Evolutionary conservation across 2,113 vertebrate genomes (phyloP), one percentile per base, ranked within the genome.

Genomic region (Danionella cerebrum): DNA sequence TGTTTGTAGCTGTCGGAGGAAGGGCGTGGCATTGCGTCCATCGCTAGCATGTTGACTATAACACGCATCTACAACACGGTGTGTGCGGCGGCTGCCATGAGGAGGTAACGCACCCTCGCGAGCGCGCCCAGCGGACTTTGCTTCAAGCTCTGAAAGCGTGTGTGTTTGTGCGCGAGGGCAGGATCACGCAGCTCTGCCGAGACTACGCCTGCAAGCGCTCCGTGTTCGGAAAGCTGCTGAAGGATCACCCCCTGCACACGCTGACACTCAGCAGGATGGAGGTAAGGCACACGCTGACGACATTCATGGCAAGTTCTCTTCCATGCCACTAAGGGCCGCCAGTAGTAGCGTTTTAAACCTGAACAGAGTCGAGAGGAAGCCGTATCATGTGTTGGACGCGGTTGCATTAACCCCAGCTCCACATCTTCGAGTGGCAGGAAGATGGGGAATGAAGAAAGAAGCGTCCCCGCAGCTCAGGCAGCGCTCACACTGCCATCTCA

Each of bases 41-140:
- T 95, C 29, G 84, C 89, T 54, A 85, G 70, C 82, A 92, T 95
- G 92, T 75, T 96, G 57, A 92, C 89, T 5, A 83, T 95, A 55
- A 89, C 87, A 27, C 86, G 90, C 60, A 89, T 95, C 57, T 90
- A 95, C 84, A 94, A 96, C 3, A 78, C 84, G 10, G 62, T 91
- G 5, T 7, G 3, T 72, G 86, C 92, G 42, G 90, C 80, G 14
- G 83, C 84, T 5, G 63, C 25, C 36, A 94, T 95, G 93, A 92
- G 91, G 77, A 91, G 93, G 93, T 90, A 52, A 19, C 33, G 21
- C 1, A 33, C 38, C 9, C 51, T 25, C n/a, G 27, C 21, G 4
- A 6, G 12, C 27, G 19, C 22, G 3, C 33, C 18, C 41, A 44
- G n/a, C 9, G 3, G n/a, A 16, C 31, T 29, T 12, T 21, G n/a